Base-by-base conservation (phyloP, 2,113 vertebrate genomes). In the Ariopsis seemanni region DNA sequence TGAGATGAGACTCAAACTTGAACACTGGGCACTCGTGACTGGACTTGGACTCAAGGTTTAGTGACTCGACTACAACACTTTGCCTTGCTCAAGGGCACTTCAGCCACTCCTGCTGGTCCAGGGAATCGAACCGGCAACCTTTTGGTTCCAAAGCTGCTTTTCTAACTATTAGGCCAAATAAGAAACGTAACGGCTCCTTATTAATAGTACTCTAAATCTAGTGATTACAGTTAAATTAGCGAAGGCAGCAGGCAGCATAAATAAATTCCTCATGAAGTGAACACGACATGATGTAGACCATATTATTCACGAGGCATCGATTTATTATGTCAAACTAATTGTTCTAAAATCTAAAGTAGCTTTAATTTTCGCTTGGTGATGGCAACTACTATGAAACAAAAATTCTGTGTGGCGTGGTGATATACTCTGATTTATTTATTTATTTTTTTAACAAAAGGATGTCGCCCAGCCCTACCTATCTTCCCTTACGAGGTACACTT, bases 401-500 rank as follows among this genome's bases (percentile, higher is more conserved):
- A 34, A 15, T 15, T 20, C 71, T 52, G 20, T 10, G 8, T 52
- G 20, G 74, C 11, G 17, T 48, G 9, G 17, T 42, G 34, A 71
- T 71, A 30, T 72, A 42, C 9, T 77, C 50, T 7, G 48, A n/a
- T 78, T 42, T 42, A 4, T 42, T 42, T 42, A 75, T 50, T 50
- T 5, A 8, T 79, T 77, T 1, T 30, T 48, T 11, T 18, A 7
- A 7, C 5, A 17, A 79, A 79, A n/a, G 25, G 17, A 53, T 69
- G 34, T 72, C 0, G 10, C 12, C 60, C 52, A 60, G 18, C 20
- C 20, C 20, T 62, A 82, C 57, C 10, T 53, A 53, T 53, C 53
- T 86, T 69, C 50, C 34, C 48, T 89, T 71, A 65, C 15, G 27
- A 22, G 52, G 57, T 79, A 60, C 77, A 75, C 87, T 50, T 22